Evolutionary conservation across 2,888 invertebrate genomes (phyloP), one percentile per base, ranked within the genome.

Genomic region (Leucophora obtusa): DNA sequence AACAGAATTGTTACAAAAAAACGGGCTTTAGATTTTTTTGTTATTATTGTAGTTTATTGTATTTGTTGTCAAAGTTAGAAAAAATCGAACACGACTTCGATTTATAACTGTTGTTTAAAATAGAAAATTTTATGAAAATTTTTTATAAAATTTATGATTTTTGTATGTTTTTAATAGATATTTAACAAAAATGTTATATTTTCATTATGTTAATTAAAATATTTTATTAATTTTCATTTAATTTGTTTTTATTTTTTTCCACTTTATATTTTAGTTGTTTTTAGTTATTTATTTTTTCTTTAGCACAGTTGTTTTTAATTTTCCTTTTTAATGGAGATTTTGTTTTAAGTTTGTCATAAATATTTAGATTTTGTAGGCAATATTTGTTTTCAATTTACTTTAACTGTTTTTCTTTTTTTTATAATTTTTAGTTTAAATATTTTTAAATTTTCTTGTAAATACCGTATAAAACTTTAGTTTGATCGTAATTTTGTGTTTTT

Each of bases 31-130:
- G 54, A 28, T 28, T 28, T 28, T 28, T 18, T 75, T 69, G 69
- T 60, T 73, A 63, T 43, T 70, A 21, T 21, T 47, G 18, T 51
- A 11, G n/a, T 71, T 50, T 28, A 35, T 68, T 54, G 21, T 9
- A 33, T 58, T 51, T 60, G 54, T 77, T 60, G 60, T 56, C 56
- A 70, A 70, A 63, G 28, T 28, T 17, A 53, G 63, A 65, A 59
- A 66, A 50, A 76, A 47, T 43, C 58, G 15, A 58, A 6, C 14
- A 11, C 47, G 14, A 65, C 53, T 47, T 54, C 11, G 54, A 60
- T 24, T 50, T 60, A 54, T 66, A 72, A 72, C 71, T 66, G 77
- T 71, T 18, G 53, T 60, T 77, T n/a, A n/a, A 53, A 9, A 58
- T 38, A 58, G 21, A 76, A 54, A 66, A 51, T 51, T 33, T 65